Evolutionary conservation across 2,797 vertebrate species (phyloP), one percentile per base, ranked within the genome.

Genomic region (Pangasius djambal): DNA sequence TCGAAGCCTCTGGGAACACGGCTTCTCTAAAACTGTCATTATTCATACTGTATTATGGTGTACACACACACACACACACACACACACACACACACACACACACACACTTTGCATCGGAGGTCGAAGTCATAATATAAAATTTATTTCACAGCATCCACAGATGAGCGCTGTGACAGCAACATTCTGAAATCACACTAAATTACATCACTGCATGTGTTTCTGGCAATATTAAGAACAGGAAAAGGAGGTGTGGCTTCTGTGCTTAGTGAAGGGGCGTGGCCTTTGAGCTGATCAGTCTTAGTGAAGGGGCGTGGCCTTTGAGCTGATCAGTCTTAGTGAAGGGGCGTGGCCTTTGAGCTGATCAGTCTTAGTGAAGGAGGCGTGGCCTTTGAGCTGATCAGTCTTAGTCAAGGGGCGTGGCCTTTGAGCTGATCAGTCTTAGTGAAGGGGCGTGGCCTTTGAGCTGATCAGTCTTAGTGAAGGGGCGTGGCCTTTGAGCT

Each of bases 1-100:
- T 50, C 15, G 28, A 31, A 78, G 28, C 44, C 48, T 78, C 12
- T 50, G 31, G 75, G 48, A 55, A 52, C 50, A 31, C 5, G 16
- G 28, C 15, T 55, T 79, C 28, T 79, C 50, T 55, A 55, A 79
- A 52, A 7, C 75, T 50, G 48, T 78, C 75, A 79, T 79, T 79
- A 79, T 78, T 78, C 48, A 52, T 28, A 55, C 75, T 31, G 52
- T 57, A 37, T 22, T 81, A 55, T 3, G 16, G 16, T 79, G 48
- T 18, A n/a, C 25, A n/a, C 44, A 75, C 40, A 48, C 40, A 75
- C 44, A 77, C 74, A 48, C 74, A 78, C 75, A 78, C 48, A 31
- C 50, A 55, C 75, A 31, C 74, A 15, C 74, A 15, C 74, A 31
- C 48, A 50, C 74, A 75, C 74, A 75, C 72, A 50, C 40, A 75